Conservation (phyloP, 2,113 vertebrate species). For the Dunckerocampus dactyliophorus region DNA sequence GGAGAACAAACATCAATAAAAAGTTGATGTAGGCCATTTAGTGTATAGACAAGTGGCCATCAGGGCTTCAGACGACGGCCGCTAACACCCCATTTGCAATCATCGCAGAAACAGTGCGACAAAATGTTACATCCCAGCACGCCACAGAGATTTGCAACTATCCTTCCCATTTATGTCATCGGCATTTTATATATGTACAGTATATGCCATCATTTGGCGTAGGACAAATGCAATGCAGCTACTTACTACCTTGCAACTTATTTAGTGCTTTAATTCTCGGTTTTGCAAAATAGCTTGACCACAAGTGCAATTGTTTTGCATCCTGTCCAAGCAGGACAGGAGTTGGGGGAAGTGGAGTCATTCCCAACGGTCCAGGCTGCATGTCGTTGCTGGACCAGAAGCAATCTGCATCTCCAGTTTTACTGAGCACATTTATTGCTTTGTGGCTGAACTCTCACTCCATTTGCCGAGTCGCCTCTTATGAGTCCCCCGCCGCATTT, state of each 20-base stretch:
- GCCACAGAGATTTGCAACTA: background rate
- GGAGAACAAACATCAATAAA: slow-evolving; percentile 1
- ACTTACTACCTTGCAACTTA: background rate
- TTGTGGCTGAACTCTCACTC: slow-evolving; percentile 1
- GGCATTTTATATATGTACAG: background rate
- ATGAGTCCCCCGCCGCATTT: slow-evolving; percentile 3
- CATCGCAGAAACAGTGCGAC: background rate
- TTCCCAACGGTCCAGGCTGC: background rate
- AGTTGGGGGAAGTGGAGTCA: background rate
- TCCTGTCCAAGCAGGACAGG: background rate
- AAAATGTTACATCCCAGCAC: background rate
- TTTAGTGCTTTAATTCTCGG: background rate
- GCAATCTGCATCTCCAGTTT: slow-evolving; percentile 1
- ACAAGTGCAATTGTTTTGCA: background rate
- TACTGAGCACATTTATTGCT: slow-evolving; percentile 3
- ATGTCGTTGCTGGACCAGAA: slow-evolving; percentile 2
- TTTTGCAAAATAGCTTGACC: background rate
- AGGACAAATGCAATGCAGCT: background rate
- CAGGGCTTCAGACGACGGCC: background rate
- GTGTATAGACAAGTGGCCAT: background rate
- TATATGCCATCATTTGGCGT: background rate
- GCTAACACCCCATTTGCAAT: background rate
- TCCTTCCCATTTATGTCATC: background rate
- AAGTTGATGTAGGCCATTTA: background rate
- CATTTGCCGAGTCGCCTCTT: background rate